A percentile compares a stretch with the other conserved stretches of the same genome.
These are phyloP conservation scores for Nasua narica DNA, from an alignment of 2,797 vertebrate genomes.

Conservation along the genomic window DNA sequence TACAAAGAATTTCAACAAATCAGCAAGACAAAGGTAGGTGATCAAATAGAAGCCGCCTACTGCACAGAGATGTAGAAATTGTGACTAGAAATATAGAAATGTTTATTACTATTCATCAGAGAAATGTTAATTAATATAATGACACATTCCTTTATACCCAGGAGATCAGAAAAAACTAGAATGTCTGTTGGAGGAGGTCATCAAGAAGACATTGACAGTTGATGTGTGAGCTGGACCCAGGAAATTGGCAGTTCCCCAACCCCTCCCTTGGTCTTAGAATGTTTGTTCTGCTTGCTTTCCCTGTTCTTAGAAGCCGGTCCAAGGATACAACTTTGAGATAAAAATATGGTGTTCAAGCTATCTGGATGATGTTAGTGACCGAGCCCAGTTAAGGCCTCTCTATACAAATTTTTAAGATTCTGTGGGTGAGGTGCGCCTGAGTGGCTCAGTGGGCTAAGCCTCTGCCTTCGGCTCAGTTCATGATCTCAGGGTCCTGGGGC, in stretches of 20 bases:
- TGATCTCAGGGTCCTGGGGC: too few relatives aligned
- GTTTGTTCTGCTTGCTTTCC: neutral
- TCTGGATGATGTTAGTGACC: neutral
- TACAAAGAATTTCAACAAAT: neutral
- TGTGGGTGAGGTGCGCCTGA: neutral
- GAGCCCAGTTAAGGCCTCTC: neutral
- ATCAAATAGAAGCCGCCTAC: neutral
- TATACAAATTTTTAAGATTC: neutral
- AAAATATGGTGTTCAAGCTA: neutral
- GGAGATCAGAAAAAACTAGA: neutral
- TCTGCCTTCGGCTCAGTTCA: too few relatives aligned
- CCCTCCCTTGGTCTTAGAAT: neutral
- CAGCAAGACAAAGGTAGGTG: neutral
- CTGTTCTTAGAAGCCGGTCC: neutral
- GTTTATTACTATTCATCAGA: neutral
- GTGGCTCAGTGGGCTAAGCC: too few relatives aligned
- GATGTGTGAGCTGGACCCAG: neutral
- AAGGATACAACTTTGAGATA: neutral
- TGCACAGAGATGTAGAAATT: neutral
- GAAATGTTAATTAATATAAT: neutral
- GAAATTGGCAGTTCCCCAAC: neutral
- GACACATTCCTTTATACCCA: neutral
- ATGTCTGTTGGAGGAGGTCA: neutral
- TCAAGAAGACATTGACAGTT: neutral
- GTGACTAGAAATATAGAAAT: neutral